phyloP scores from a whole-genome alignment of 2,888 invertebrate genomes.

The Gryllus longicercus region DNA sequence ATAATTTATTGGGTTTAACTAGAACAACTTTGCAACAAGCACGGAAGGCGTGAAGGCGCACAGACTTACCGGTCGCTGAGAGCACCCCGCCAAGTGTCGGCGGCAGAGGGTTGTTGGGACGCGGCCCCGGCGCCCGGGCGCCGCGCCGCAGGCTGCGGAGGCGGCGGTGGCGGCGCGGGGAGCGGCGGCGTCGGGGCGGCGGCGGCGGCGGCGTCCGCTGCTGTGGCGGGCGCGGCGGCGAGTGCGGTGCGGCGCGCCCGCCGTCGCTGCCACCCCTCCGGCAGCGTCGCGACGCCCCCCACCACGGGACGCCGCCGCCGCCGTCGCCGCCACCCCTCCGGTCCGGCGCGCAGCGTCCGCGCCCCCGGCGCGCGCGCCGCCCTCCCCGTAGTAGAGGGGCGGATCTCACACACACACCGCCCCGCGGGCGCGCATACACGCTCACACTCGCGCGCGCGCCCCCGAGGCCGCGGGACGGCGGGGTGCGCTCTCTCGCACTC shows the following conservation, averaged over 20 bases:
- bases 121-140: constrained; percentile 12
- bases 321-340: not conserved
- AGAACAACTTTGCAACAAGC: too few species aligned
- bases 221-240: constrained; percentile 18
- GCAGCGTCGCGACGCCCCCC: constrained; percentile 20
- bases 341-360: not conserved
- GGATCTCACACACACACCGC: too few species aligned
- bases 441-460: too few species aligned
- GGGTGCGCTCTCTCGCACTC: not conserved
- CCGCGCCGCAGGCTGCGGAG: not conserved
- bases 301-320: not conserved
- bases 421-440: too few species aligned
- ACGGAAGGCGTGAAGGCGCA: too few species aligned
- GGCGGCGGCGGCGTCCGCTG: constrained; percentile 32
- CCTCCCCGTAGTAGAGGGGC: too few species aligned
- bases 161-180: constrained; percentile 33
- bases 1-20: too few species aligned
- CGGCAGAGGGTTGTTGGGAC: not conserved
- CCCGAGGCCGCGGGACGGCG: not conserved
- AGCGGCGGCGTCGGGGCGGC: constrained; percentile 22
- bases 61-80: too few species aligned
- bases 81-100: not conserved
- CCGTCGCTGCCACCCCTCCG: constrained; percentile 11
- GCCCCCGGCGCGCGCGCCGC: not conserved
- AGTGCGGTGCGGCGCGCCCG: not conserved